These are phyloP conservation scores for Druceiella hillmani DNA, from an alignment of 2,888 invertebrate genomes.

Conservation along the genomic window DNA sequence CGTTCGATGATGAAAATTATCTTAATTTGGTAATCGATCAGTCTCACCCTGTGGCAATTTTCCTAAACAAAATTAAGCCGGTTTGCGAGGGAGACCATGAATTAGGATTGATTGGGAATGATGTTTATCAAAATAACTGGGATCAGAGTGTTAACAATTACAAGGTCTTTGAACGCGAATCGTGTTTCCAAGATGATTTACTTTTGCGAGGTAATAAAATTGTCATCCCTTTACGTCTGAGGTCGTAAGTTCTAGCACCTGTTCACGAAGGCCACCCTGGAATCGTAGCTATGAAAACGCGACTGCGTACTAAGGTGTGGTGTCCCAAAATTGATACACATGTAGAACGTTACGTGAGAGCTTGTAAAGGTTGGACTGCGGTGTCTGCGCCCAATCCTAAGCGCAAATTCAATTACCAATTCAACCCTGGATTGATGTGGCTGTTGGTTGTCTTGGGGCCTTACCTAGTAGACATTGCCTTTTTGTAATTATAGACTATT, in stretches of 20 bases:
- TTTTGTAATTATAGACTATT: too few relatives aligned
- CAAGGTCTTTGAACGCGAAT: conserved; percentile 24
- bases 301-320: conserved; percentile 31
- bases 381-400: too few relatives aligned
- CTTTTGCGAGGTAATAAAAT: conserved; percentile 21
- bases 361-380: too few relatives aligned
- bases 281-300: conserved; percentile 29
- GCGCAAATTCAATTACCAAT: too few relatives aligned
- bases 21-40: conserved; percentile 1
- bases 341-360: too few relatives aligned
- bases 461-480: too few relatives aligned
- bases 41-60: conserved; percentile 2
- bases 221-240: conserved; percentile 18
- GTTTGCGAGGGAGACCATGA: conserved; percentile 1
- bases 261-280: conserved; percentile 32
- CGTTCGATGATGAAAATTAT: conserved; percentile 1
- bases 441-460: too few relatives aligned
- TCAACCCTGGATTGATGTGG: too few relatives aligned
- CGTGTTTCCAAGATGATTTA: conserved; percentile 26
- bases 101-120: conserved; percentile 2
- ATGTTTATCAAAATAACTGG: conserved; percentile 10
- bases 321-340: conserved; percentile 30
- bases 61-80: conserved; percentile 1
- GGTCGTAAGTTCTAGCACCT: conserved; percentile 18
- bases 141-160: conserved; percentile 9